phyloP scores from a whole-genome alignment of 2,113 vertebrate species.

The Pseudorhombus dupliciocellatus region DNA sequence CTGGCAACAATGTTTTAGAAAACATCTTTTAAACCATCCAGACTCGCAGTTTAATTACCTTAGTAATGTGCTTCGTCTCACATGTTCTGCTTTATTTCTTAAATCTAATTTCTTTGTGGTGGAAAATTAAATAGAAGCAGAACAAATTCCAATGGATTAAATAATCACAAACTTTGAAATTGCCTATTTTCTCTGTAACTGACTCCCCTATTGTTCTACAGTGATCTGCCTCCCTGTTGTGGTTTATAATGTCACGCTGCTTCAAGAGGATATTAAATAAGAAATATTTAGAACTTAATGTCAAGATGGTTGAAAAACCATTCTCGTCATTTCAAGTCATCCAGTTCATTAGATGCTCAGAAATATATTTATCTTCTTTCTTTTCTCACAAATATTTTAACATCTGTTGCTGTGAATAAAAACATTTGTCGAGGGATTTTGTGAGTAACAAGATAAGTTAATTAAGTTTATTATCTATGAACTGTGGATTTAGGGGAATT shows the following conservation, averaged over 20 bases:
- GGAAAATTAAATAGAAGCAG: neutral
- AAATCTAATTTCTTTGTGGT: neutral
- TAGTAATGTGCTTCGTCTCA: neutral
- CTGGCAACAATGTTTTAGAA: no score
- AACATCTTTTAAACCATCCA: no score
- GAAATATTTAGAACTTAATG: neutral
- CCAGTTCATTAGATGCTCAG: neutral
- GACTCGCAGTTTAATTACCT: neutral
- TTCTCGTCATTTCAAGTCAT: neutral
- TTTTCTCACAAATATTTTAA: neutral
- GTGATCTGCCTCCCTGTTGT: neutral
- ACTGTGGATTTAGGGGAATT: conserved; percentile 24
- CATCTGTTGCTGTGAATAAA: neutral
- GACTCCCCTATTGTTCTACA: no score
- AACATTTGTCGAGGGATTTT: neutral
- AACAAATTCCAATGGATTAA: neutral
- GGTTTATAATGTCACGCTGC: neutral
- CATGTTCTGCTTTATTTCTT: neutral
- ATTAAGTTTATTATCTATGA: neutral
- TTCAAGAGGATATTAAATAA: conserved; percentile 14
- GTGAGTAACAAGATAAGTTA: neutral
- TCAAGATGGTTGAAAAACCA: neutral
- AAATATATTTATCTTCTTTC: neutral
- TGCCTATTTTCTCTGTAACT: neutral
- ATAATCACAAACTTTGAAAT: neutral